Percentiles rank a stretch among this genome's conserved stretches.
These are phyloP conservation scores for Pterocles gutturalis DNA, from an alignment of 2,113 vertebrate species.

Conservation along the genomic window DNA sequence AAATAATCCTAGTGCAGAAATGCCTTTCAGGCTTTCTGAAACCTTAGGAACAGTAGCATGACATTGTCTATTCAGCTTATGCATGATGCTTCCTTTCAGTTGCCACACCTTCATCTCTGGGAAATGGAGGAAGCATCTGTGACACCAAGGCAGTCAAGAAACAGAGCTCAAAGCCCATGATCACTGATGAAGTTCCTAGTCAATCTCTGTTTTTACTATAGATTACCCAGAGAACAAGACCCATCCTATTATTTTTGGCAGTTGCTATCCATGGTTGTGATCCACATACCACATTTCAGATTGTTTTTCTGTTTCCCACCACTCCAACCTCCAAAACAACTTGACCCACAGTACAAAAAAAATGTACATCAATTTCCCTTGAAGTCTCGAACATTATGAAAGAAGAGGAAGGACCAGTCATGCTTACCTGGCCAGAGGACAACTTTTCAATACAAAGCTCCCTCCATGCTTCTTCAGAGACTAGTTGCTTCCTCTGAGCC, in stretches of 20 bases:
- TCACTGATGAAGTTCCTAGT: background rate
- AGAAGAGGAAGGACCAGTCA: background rate
- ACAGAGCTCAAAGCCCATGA: background rate
- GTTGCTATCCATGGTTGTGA: background rate
- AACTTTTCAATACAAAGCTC: background rate
- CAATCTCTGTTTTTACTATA: background rate
- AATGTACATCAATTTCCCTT: background rate
- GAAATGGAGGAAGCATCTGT: background rate
- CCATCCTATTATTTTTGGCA: background rate
- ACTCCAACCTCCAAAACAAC: background rate
- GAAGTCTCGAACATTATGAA: background rate
- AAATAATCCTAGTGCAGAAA: background rate
- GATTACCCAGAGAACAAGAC: background rate
- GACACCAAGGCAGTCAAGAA: rapidly evolving
- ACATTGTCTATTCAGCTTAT: background rate
- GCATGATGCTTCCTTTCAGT: background rate
- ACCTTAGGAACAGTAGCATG: background rate
- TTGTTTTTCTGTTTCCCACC: background rate
- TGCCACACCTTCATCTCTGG: background rate
- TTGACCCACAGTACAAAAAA: background rate
- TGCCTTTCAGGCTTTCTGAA: background rate
- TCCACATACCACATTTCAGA: background rate
- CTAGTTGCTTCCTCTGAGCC: background rate
- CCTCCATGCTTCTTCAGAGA: background rate
- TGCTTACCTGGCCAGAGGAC: background rate